Evolutionary conservation across 1,140 invertebrate species (phyloP).

Genomic region (Whitmania pigra): DNA sequence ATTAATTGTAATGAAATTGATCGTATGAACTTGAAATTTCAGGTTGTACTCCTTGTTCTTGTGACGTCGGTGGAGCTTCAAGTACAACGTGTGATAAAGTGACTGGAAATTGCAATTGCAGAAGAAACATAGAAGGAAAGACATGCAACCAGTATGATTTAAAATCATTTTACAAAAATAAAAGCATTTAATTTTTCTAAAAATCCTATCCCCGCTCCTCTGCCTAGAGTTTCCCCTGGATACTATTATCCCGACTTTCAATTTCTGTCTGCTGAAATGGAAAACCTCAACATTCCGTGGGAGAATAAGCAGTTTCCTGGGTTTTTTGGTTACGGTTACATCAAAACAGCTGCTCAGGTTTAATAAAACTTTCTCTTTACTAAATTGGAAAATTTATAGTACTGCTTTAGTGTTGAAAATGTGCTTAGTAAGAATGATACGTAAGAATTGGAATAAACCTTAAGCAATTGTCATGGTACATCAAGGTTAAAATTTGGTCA

Average conservation of each 20-base stretch:
- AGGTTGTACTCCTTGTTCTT: constrained; percentile 12
- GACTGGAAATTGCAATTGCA: constrained; percentile 2
- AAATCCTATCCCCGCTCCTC: neutral
- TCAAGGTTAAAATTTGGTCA: too few relatives aligned
- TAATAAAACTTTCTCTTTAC: too few relatives aligned
- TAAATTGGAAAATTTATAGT: too few relatives aligned
- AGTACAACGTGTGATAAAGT: neutral
- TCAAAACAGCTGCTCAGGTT: constrained; percentile 2
- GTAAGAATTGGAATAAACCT: too few relatives aligned
- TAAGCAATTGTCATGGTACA: too few relatives aligned
- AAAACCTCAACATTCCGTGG: constrained; percentile 12
- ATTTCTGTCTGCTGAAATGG: constrained; percentile 21
- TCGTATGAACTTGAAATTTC: too few relatives aligned
- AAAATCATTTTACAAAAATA: too few relatives aligned
- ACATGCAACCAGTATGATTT: constrained; percentile 3
- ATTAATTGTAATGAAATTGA: too few relatives aligned
- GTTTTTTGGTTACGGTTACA: constrained; percentile 22
- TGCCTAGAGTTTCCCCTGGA: constrained; percentile 9
- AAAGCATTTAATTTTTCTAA: neutral
- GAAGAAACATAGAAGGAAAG: neutral
- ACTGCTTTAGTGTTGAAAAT: too few relatives aligned
- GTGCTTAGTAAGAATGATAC: too few relatives aligned
- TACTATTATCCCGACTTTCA: constrained; percentile 22
- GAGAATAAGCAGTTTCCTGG: neutral
- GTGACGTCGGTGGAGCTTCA: constrained; percentile 11